Conservation (phyloP, 2,797 vertebrate genomes). For the Dendrocincla fuliginosa region DNA sequence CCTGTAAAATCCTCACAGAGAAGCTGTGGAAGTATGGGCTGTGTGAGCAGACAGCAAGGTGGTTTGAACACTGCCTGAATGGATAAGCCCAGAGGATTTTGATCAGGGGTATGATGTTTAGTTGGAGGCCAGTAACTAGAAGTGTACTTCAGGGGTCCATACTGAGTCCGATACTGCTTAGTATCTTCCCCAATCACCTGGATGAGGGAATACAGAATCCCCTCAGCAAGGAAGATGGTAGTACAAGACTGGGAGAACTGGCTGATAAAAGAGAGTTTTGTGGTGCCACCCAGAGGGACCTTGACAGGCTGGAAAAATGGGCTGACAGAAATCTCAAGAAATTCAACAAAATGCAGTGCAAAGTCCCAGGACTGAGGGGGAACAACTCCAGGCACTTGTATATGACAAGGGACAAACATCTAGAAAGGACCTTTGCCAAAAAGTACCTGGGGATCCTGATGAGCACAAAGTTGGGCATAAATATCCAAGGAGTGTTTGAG, state of each 20-base stretch:
- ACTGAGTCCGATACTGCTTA: neutral
- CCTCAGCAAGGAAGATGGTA: neutral
- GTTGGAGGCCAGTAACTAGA: neutral
- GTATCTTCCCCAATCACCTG: neutral
- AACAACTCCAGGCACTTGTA: neutral
- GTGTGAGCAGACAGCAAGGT: neutral
- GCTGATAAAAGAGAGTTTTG: neutral
- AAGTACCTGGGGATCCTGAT: neutral
- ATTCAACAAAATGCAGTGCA: neutral
- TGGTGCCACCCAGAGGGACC: neutral
- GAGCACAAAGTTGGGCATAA: neutral
- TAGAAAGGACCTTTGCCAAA: neutral
- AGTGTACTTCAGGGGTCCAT: neutral
- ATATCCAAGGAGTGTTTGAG: neutral
- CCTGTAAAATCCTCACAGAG: neutral
- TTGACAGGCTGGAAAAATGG: neutral
- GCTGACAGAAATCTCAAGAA: neutral
- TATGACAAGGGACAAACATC: neutral
- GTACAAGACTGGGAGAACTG: neutral
- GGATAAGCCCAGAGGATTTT: neutral
- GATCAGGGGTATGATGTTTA: neutral
- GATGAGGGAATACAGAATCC: neutral
- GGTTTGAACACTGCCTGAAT: neutral
- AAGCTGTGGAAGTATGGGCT: neutral
- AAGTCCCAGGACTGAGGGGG: neutral